Evolutionary conservation across 1,140 invertebrate genomes (phyloP).

Genomic region (Nasonia vitripennis): DNA sequence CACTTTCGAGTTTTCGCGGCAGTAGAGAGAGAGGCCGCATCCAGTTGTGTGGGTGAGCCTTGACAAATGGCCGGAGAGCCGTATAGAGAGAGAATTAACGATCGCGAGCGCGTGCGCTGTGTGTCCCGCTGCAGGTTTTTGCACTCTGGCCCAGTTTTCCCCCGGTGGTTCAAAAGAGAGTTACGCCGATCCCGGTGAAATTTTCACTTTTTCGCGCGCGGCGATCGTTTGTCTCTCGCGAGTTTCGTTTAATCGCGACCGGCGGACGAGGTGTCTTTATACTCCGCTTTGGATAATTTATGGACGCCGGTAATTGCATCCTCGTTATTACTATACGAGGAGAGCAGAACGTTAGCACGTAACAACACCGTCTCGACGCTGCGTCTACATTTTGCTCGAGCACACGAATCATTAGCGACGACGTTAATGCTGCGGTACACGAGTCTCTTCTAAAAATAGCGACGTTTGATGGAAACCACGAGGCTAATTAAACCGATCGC

Average conservation of each 20-base stretch:
- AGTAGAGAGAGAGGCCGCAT: not conserved
- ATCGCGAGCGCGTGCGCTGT: not conserved
- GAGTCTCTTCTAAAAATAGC: too few relatives aligned
- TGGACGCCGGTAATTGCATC: not conserved
- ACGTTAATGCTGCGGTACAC: too few relatives aligned
- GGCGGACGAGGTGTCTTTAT: not conserved
- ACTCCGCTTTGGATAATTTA: not conserved
- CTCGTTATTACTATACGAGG: too few relatives aligned
- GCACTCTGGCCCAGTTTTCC: conserved; percentile 31
- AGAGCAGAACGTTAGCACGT: not conserved
- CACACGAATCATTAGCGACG: not conserved
- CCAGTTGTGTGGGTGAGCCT: conserved; percentile 14
- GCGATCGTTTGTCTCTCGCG: too few relatives aligned
- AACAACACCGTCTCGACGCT: not conserved
- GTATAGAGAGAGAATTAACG: not conserved
- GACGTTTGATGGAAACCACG: too few relatives aligned
- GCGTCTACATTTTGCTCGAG: too few relatives aligned
- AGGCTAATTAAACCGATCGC: too few relatives aligned
- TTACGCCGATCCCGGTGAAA: not conserved
- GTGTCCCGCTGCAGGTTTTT: conserved; percentile 13
- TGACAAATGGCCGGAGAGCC: conserved; percentile 4
- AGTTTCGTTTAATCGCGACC: too few relatives aligned
- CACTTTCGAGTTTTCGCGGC: conserved; percentile 53
- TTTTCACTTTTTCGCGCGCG: not conserved
- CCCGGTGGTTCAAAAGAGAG: not conserved